Conservation (phyloP, 1,140 invertebrate genomes). For the Augochlora pura region DNA sequence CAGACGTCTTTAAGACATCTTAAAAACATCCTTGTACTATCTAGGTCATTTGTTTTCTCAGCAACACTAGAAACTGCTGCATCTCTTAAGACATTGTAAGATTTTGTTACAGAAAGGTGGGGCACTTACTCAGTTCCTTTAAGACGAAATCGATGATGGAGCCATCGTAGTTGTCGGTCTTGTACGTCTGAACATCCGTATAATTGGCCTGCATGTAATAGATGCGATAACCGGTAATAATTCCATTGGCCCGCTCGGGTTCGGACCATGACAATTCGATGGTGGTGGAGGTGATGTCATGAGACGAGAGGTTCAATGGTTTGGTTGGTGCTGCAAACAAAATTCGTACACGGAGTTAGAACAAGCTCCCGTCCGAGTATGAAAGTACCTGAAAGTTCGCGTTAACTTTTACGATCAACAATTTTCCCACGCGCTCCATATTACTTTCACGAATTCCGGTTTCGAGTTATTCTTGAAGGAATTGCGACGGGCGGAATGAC, state of each 20-base stretch:
- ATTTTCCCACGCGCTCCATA: not conserved
- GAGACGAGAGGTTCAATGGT: constrained; percentile 89
- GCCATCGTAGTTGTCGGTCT: constrained; percentile 76
- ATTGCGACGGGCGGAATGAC: not conserved
- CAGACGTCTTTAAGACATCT: too few species aligned
- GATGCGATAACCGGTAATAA: constrained; percentile 86
- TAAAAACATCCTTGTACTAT: too few species aligned
- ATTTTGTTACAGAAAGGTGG: too few species aligned
- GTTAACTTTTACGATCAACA: too few species aligned
- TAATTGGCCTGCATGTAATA: constrained; percentile 86
- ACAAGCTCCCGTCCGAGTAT: not conserved
- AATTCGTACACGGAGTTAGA: not conserved
- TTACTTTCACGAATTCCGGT: not conserved
- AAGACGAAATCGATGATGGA: constrained; percentile 81
- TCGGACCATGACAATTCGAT: constrained; percentile 90
- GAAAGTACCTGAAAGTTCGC: too few species aligned
- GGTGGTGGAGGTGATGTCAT: constrained; percentile 87
- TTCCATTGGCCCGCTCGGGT: constrained; percentile 87
- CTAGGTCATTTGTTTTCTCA: too few species aligned
- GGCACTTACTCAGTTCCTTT: constrained; percentile 83
- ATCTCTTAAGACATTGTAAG: too few species aligned
- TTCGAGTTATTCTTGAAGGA: too few species aligned
- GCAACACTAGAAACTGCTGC: too few species aligned
- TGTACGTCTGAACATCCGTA: constrained; percentile 83
- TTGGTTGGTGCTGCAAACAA: constrained; percentile 87